Base-by-base conservation (phyloP, 2,797 vertebrate genomes). In the Myoxocephalus aenaeus region DNA sequence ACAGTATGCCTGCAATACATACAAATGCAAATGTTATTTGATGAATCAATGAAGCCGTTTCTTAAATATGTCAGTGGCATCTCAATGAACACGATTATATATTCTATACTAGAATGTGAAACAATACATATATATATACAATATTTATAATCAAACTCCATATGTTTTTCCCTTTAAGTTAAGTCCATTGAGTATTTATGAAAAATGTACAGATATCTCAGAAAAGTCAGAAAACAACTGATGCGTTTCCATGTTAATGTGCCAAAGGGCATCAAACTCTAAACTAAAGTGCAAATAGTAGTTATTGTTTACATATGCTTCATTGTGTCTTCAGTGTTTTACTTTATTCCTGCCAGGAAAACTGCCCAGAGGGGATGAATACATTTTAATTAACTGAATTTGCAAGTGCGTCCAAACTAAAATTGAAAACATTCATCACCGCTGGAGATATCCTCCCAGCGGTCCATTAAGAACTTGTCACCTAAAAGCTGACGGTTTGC, bases 361-460 rank as follows among this genome's bases (percentile, higher is more conserved):
- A 62, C 50, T 65, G 54, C 78, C 83, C 68, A 34, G 64, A 70
- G 53, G 86, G 73, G 64, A 87, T 79, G 80, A 83, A 88, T 87
- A 77, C 48, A 77, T 89, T 91, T 87, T 87, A 92, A 92, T 92
- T 77, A 87, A 75, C 44, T 3, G 70, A 71, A 79, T 65, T 29
- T 58, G 79, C 82, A 79, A 84, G 85, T 40, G 59, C 40, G 76
- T 32, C 66, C 56, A 65, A 86, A 73, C 61, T 65, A 38, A 87
- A 87, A 87, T 86, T 82, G 58, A 84, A 86, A 87, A 75, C 65
- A 84, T 88, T 86, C 36, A 82, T 92, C 85, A 79, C 65, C 48
- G 62, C 75, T 38, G 25, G 32, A 65, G 68, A 78, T 73, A 58
- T 75, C 51, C 59, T 73, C 64, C 59, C 72, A 32, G 68, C 44